phyloP scores from a whole-genome alignment of 2,888 invertebrate species.

The Aethes cnicana region DNA sequence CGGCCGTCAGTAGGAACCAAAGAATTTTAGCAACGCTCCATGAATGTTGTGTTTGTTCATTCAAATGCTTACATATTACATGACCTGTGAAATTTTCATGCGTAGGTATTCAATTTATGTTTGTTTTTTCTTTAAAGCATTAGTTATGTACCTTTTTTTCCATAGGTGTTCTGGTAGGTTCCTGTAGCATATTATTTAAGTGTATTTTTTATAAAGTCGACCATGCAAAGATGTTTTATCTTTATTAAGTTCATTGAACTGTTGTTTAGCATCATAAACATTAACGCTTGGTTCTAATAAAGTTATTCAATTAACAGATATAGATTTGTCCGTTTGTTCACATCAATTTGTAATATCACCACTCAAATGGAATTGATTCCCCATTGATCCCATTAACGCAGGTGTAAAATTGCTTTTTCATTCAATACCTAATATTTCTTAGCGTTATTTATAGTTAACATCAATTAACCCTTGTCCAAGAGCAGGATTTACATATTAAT shows the following conservation, averaged over 20 bases:
- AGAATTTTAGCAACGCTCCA: slow-evolving; percentile 44
- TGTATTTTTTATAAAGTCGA: no score
- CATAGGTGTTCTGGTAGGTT: no score
- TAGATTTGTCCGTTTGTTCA: slow-evolving; percentile 50
- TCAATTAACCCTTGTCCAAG: slow-evolving; percentile 66
- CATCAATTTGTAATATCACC: slow-evolving; percentile 51
- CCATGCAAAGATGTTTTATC: no score
- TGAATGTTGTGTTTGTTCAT: slow-evolving; percentile 46
- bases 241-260: slow-evolving; percentile 39
- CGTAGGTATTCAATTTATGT: background rate
- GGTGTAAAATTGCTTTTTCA: slow-evolving; percentile 57
- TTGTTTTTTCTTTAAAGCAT: background rate
- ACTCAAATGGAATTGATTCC: slow-evolving; percentile 58
- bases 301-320: slow-evolving; percentile 53
- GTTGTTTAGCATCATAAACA: no score
- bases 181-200: no score
- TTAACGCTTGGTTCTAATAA: slow-evolving; percentile 38
- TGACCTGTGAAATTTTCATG: slow-evolving; percentile 17
- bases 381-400: slow-evolving; percentile 48
- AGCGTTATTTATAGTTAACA: slow-evolving; percentile 67
- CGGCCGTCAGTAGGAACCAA: slow-evolving; percentile 40
- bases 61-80: slow-evolving; percentile 31
- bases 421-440: slow-evolving; percentile 45
- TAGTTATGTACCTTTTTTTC: background rate
- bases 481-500: slow-evolving; percentile 63